Base-by-base conservation (phyloP, 2,113 vertebrate genomes). In the Crotalus horridus region DNA sequence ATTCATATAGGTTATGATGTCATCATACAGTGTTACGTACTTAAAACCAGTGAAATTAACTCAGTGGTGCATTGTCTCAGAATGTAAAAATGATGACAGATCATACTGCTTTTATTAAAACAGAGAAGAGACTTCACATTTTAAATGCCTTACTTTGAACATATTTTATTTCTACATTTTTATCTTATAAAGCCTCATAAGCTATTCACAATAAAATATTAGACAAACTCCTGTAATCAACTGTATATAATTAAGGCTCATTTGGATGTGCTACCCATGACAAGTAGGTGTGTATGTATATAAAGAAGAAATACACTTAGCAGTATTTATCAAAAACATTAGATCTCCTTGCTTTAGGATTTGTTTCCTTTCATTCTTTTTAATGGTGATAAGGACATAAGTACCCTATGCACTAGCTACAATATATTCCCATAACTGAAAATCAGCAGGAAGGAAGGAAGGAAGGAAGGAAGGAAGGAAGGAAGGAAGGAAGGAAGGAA, bases 21-120 rank as follows among this genome's bases (percentile, higher is more conserved):
- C 97, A 97, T 98, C 98, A 98, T 98, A 98, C 98, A 98, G 98
- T 98, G 98, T 98, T 97, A 97, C 96, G 97, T 97, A 97, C 96
- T 98, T 97, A 97, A 97, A 98, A 98, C 98, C 98, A 98, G 98
- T 98, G 97, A 98, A 98, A 81, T 39, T 17, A 81, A 98, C 97
- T 97, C 98, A 97, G 98, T 98, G 98, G 97, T 97, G 98, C 96
- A 97, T 97, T 97, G 97, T 98, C 97, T 97, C 92, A 92, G 94
- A 97, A 98, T 98, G 98, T 98, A 98, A 97, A 98, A 98, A 97
- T 96, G 96, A 97, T 99, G 98, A 99, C 98, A 98, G 98, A 98
- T 99, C 98, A 98, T 98, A 97, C 98, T 98, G 98, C 98, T 99
- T 98, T 98, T 98, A 99, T 99, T 99, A 98, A 98, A 98, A 97